Percentiles rank a stretch among this genome's conserved stretches.
phyloP scores from a whole-genome alignment of 2,113 vertebrate species.

The Cololabis saira region DNA sequence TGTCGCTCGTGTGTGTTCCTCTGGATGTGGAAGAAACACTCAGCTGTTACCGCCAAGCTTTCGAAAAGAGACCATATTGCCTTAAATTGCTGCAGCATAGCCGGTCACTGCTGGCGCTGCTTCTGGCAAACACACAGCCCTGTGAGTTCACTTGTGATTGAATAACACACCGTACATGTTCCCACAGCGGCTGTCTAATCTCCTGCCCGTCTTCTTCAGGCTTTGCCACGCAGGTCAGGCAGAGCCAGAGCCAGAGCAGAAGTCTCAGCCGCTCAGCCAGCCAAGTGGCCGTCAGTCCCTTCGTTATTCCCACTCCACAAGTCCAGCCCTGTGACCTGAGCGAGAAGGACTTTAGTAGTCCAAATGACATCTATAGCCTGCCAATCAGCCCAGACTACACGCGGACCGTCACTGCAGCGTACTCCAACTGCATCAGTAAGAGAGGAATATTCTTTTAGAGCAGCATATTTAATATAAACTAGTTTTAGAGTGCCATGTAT shows the following conservation, averaged over 20 bases:
- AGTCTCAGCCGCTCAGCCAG: slow-evolving; percentile 33
- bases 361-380: slow-evolving; percentile 78
- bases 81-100: slow-evolving; percentile 86
- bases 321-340: slow-evolving; percentile 80
- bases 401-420: slow-evolving; percentile 84
- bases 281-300: slow-evolving; percentile 79
- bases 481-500: background rate
- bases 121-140: slow-evolving; percentile 86
- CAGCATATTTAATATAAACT: slow-evolving; percentile 1
- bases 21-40: slow-evolving; percentile 88
- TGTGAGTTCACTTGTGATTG: slow-evolving; percentile 74
- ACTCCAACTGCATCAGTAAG: slow-evolving; percentile 88
- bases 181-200: background rate
- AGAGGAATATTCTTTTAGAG: background rate
- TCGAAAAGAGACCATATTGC: slow-evolving; percentile 81
- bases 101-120: slow-evolving; percentile 84
- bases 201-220: slow-evolving; percentile 17
- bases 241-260: slow-evolving; percentile 17
- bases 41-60: slow-evolving; percentile 84
- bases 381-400: slow-evolving; percentile 82
- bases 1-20: slow-evolving; percentile 85
- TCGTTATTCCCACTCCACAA: slow-evolving; percentile 64
- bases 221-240: slow-evolving; percentile 34
- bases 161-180: background rate
- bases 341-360: slow-evolving; percentile 81